phyloP scores from a whole-genome alignment of 2,113 vertebrate species.

The Cettia cetti region DNA sequence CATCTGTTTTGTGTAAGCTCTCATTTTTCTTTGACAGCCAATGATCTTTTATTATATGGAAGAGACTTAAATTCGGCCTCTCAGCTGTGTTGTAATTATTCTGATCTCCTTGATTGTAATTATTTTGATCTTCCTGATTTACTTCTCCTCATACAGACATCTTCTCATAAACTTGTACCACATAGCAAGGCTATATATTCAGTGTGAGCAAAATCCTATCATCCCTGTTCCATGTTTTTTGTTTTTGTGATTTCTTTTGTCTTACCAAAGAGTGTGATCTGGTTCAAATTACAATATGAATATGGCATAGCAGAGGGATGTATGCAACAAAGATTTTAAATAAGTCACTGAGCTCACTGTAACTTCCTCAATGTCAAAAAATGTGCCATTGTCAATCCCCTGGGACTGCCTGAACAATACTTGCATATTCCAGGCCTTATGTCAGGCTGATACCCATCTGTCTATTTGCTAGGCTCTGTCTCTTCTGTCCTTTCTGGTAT shows the following conservation, averaged over 20 bases:
- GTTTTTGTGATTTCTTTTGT: background rate
- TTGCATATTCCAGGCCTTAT: conserved; percentile 27
- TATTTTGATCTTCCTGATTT: background rate
- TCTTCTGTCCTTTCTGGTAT: conserved; percentile 1
- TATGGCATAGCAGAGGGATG: background rate
- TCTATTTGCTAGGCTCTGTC: background rate
- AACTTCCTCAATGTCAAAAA: conserved; percentile 41
- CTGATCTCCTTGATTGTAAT: background rate
- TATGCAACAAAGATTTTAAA: conserved; percentile 4
- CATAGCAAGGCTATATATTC: background rate
- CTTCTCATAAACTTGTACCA: background rate
- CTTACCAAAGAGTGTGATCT: background rate
- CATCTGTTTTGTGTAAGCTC: background rate
- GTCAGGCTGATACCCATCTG: background rate
- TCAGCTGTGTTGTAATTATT: background rate
- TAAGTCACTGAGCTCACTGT: conserved; percentile 2
- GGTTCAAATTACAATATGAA: background rate
- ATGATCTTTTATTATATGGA: background rate
- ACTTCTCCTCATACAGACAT: background rate
- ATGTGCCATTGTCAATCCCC: conserved; percentile 3
- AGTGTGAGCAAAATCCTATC: background rate
- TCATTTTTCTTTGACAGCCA: background rate
- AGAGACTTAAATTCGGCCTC: background rate
- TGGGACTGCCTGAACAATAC: background rate
- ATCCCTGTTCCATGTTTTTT: background rate